Evolutionary conservation across 1,140 invertebrate species (phyloP).

Genomic region (Orius laevigatus): DNA sequence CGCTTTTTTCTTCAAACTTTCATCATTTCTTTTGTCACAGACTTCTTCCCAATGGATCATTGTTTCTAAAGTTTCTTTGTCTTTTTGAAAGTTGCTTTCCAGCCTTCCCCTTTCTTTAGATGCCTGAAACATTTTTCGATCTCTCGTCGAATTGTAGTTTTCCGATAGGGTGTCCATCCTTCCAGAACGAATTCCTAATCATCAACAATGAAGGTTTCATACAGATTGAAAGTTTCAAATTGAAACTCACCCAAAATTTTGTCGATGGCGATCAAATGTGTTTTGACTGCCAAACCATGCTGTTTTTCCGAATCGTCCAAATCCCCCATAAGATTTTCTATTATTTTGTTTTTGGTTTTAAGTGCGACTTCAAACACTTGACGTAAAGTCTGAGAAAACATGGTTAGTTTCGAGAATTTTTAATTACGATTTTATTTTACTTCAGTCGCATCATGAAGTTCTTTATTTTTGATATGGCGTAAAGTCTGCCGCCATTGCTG

Average conservation of each 20-base stretch:
- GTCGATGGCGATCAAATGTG: constrained; percentile 48
- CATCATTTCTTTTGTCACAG: constrained; percentile 18
- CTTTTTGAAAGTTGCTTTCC: not conserved
- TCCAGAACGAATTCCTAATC: not conserved
- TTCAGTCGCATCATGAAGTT: constrained; percentile 47
- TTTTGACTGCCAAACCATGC: constrained; percentile 45
- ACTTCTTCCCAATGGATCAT: constrained; percentile 20
- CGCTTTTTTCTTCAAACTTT: constrained; percentile 5
- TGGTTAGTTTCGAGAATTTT: not conserved
- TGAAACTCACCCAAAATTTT: constrained; percentile 38
- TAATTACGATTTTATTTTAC: constrained; percentile 24
- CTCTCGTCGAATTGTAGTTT: constrained; percentile 10
- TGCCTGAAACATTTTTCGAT: not conserved
- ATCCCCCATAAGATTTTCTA: constrained; percentile 41
- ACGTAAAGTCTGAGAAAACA: constrained; percentile 32
- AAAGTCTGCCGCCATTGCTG: constrained; percentile 63
- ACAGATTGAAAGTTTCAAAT: not conserved
- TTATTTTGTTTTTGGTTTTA: constrained; percentile 45
- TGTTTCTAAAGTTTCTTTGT: constrained; percentile 20
- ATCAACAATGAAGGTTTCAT: constrained; percentile 12
- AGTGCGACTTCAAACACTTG: constrained; percentile 39
- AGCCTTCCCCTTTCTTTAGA: not conserved
- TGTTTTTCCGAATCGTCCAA: constrained; percentile 49
- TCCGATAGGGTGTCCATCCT: not conserved
- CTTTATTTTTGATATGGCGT: constrained; percentile 52